Percentiles rank a stretch among this genome's conserved stretches.
phyloP scores from a whole-genome alignment of 2,888 invertebrate species.

The Ischnus inquisitorius region DNA sequence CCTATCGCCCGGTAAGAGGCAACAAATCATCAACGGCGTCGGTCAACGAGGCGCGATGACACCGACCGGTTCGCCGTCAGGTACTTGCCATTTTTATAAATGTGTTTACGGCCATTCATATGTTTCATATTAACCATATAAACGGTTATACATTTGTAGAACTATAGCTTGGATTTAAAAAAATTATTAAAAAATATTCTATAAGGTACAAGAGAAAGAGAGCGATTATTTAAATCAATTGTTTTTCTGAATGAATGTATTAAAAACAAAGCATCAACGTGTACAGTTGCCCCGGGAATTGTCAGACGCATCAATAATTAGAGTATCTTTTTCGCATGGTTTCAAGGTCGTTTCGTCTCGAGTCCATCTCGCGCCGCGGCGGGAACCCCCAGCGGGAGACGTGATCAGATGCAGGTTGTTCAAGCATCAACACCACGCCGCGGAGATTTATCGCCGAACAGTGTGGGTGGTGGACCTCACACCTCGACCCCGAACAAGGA shows the following conservation, averaged over 20 bases:
- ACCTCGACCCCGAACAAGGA: conserved; percentile 84
- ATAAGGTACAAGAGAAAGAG: not conserved
- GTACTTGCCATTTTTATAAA: conserved; percentile 65
- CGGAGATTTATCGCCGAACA: conserved; percentile 75
- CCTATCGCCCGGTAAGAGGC: conserved; percentile 79
- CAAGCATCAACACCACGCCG: conserved; percentile 75
- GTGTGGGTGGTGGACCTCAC: conserved; percentile 74
- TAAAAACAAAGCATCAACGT: not conserved
- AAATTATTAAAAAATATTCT: not conserved
- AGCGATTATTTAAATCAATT: not conserved
- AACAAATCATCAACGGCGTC: conserved; percentile 69
- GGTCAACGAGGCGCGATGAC: conserved; percentile 85
- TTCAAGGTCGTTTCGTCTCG: conserved; percentile 59
- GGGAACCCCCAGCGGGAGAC: conserved; percentile 67
- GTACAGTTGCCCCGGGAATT: too few species aligned
- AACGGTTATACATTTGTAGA: not conserved
- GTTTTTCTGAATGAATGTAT: not conserved
- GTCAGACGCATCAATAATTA: too few species aligned
- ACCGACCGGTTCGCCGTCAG: conserved; percentile 82
- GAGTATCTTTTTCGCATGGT: not conserved
- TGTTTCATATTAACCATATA: too few species aligned
- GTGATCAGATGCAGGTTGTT: conserved; percentile 50
- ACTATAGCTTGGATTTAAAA: not conserved
- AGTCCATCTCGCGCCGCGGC: conserved; percentile 45
- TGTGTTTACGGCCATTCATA: not conserved